Percentiles rank a stretch among this genome's conserved stretches.
phyloP scores from a whole-genome alignment of 2,888 invertebrate species.

The Octonoba sinensis region DNA sequence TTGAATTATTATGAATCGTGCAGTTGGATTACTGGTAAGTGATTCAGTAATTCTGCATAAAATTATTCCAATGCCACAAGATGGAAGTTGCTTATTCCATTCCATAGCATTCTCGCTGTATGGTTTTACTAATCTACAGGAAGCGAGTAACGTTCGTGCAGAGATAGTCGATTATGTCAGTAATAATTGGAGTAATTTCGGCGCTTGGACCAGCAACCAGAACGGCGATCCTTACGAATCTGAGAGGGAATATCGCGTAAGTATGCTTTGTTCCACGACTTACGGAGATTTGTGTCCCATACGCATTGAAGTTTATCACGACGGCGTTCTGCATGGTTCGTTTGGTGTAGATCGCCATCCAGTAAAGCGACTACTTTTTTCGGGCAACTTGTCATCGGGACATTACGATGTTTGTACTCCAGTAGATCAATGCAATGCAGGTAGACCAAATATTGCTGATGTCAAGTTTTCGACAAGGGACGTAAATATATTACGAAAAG shows the following conservation, averaged over 20 bases:
- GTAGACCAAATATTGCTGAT: too few relatives aligned
- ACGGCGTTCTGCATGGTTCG: background rate
- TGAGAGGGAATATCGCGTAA: background rate
- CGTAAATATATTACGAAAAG: background rate
- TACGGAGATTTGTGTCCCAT: background rate
- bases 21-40: too few relatives aligned
- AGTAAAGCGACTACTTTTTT: background rate
- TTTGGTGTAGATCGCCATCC: background rate
- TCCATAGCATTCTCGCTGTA: too few relatives aligned
- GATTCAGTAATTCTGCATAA: too few relatives aligned
- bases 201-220: too few relatives aligned
- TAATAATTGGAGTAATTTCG: background rate
- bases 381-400: background rate
- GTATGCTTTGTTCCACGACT: background rate
- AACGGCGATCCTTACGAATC: background rate
- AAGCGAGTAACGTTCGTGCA: background rate
- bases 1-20: too few relatives aligned
- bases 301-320: background rate
- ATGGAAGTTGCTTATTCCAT: too few relatives aligned
- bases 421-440: too few relatives aligned
- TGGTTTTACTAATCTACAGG: background rate
- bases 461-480: background rate
- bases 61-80: too few relatives aligned
- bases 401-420: background rate
- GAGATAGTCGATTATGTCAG: background rate